Percentiles rank a stretch among this genome's conserved stretches.
phyloP scores from a whole-genome alignment of 2,113 vertebrate genomes.

The Puffinus mauretanicus region DNA sequence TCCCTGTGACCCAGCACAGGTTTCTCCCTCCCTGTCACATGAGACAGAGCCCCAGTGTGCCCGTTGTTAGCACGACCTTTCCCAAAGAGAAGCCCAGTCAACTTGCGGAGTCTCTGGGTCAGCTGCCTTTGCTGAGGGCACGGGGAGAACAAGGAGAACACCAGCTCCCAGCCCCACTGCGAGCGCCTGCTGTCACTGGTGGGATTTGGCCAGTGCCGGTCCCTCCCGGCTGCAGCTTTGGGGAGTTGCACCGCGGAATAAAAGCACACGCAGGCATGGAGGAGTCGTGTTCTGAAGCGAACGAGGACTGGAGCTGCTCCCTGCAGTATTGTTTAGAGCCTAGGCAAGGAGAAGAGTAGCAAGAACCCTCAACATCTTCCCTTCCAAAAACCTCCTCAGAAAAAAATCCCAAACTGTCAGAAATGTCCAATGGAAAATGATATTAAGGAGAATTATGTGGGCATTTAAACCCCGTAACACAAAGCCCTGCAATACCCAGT shows the following conservation, averaged over 20 bases:
- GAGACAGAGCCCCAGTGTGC: background rate
- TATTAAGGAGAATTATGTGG: background rate
- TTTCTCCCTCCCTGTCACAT: background rate
- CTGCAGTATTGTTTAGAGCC: background rate
- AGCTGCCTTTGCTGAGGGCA: background rate
- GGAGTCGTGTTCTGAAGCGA: background rate
- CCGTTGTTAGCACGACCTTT: background rate
- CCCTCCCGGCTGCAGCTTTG: background rate
- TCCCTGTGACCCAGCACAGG: background rate
- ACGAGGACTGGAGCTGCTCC: accelerated
- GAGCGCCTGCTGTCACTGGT: background rate
- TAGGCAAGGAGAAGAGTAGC: background rate
- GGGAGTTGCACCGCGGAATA: background rate
- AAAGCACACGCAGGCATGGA: background rate
- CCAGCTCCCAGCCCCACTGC: background rate
- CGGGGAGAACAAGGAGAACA: background rate
- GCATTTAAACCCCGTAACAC: background rate
- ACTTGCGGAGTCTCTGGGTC: background rate
- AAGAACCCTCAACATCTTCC: background rate
- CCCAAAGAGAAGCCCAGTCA: slow-evolving; percentile 33
- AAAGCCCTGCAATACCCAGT: background rate
- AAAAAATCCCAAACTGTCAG: background rate
- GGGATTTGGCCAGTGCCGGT: background rate
- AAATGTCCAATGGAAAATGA: background rate
- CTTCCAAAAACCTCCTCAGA: background rate